Conservation (phyloP, 2,888 invertebrate genomes). For the Lasioglossum zephyrum region DNA sequence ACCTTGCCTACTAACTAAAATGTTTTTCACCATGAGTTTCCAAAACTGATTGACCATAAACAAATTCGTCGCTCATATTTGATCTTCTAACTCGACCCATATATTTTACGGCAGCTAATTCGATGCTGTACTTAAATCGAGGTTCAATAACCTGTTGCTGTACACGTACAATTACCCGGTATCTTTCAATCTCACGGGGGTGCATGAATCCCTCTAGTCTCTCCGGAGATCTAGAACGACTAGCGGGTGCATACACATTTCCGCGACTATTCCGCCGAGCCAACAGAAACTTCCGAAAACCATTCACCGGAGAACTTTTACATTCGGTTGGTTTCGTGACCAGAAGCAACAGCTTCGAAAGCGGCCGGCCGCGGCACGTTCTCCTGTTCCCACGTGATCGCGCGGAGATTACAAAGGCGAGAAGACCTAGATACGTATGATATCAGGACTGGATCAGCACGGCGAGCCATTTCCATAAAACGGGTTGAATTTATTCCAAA, state of each 20-base stretch:
- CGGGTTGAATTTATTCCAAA: background rate
- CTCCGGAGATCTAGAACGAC: background rate
- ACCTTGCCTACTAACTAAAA: too few species aligned
- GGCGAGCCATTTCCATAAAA: background rate
- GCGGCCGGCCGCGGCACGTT: slow-evolving; percentile 8
- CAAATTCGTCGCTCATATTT: too few species aligned
- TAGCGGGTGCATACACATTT: background rate
- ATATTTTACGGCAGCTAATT: too few species aligned
- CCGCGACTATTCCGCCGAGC: background rate
- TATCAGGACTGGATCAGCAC: background rate
- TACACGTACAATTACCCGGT: background rate
- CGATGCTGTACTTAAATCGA: background rate
- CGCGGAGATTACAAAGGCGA: background rate
- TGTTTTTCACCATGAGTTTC: too few species aligned
- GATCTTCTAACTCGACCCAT: too few species aligned
- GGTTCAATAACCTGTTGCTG: background rate
- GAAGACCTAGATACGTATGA: background rate
- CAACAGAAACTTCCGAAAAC: slow-evolving; percentile 4
- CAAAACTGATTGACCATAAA: too few species aligned
- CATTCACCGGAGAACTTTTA: slow-evolving; percentile 19
- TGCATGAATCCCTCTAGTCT: background rate
- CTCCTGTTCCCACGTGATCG: slow-evolving; percentile 43
- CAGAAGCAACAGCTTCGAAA: slow-evolving; percentile 38
- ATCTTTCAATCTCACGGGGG: background rate
- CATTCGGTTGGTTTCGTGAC: slow-evolving; percentile 41